Base-by-base conservation (phyloP, 35 echinoderm and acorn worm species). In the Amphiura filiformis region DNA sequence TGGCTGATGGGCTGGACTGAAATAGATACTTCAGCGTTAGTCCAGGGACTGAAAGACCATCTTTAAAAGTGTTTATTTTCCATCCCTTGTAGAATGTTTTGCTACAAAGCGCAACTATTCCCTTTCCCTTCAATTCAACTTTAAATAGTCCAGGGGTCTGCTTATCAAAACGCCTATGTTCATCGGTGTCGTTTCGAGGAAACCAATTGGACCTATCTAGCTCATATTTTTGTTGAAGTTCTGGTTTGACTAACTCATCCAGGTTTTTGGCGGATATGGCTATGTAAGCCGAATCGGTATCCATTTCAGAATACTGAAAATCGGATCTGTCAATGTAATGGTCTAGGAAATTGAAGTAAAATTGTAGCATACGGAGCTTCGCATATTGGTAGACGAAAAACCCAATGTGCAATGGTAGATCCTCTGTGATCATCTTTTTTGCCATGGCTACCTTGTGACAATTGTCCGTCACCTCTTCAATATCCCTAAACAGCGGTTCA, bases 111-210 rank as follows among this genome's bases (percentile, higher is more conserved):
- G 77, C 77, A 34, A 78, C 77, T 0, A 78, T 78, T 2, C 77
- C 77, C 1, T 78, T 32, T 14, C 28, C 77, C 34, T 78, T 75
- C 84, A 76, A 87, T 38, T 92, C 82, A 23, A 91, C 89, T 78
- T 78, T 91, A 40, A 91, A 91, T 49, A 91, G 40, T 14, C 89
- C 82, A 12, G 89, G 89, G 26, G 89, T 91, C n/a, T 35, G 0
- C 70, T 78, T 86, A 86, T 91, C 89, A 32, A 11, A 70, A 1
- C 0, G 0, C 0, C 18, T 23, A 20, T 44, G 77, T 79, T 61
- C 84, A n/a, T 0, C 32, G 1, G 32, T 78, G 32, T 78, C 77
- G 11, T 1, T 36, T 0, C 77, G 23, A 23, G 78, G 78, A 77
- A 82, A 82, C 77, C 78, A 82, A 28, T 80, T 81, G 5, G 13